Base-by-base conservation (phyloP, 2,113 vertebrate species). In the Anthoscopus minutus region DNA sequence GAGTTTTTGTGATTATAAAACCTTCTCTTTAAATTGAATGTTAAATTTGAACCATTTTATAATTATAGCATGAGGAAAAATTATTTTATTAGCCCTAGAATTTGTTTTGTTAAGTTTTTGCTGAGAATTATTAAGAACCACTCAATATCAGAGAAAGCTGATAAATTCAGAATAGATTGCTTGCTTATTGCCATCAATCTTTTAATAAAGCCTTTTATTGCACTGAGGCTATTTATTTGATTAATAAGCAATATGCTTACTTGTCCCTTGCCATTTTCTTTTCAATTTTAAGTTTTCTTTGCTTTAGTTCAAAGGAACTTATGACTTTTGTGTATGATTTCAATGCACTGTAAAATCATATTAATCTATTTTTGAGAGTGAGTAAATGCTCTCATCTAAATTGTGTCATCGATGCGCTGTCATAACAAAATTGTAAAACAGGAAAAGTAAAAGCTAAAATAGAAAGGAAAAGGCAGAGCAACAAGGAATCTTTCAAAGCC, bases 201-300 rank as follows among this genome's bases (percentile, higher is more conserved):
- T 93, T 97, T 87, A 95, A 92, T 96, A 97, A 95, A 86, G 38
- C 45, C 61, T 97, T 92, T 94, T 95, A 77, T 92, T 96, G 66
- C 44, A 73, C 28, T 96, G 40, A 45, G 57, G 47, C 33, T 97
- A 86, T 96, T 96, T 97, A 92, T 73, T 91, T 94, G 53, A 96
- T 86, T 97, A 88, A 91, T 82, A 76, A 33, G 37, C 19, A 67
- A 84, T 96, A 86, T 61, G 23, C 33, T 87, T 94, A 76, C 9
- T 74, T 67, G 37, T 84, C 38, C 21, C 80, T 78, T 91, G 16
- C 17, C 21, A 76, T 95, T 96, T 94, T 87, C 19, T 94, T 92
- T 92, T 86, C 61, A 89, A 40, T 94, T 92, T 95, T 77, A 83
- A 88, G 31, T 90, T 95, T 94, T 69, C 37, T 47, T 94, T 87